Percentiles rank a stretch among this genome's conserved stretches.
These are phyloP conservation scores for Conopomorpha cramerella DNA, from an alignment of 1,140 invertebrate species.

Conservation along the genomic window DNA sequence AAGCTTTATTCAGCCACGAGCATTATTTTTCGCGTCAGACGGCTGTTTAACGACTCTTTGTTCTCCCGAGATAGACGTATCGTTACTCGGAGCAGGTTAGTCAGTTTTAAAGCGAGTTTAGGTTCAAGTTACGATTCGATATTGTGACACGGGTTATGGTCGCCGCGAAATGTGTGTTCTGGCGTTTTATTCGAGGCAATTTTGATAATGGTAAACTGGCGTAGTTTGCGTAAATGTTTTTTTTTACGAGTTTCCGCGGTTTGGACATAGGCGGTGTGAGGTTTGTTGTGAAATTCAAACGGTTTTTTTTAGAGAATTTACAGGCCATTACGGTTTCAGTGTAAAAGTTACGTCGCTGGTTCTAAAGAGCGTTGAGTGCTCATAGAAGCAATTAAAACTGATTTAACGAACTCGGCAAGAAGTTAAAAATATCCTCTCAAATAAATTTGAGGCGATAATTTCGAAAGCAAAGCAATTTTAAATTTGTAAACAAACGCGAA, in stretches of 20 bases:
- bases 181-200: slow-evolving; percentile 43
- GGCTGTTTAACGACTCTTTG: slow-evolving; percentile 45
- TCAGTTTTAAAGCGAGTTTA: slow-evolving; percentile 27
- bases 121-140: slow-evolving; percentile 18
- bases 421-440: too few relatives aligned
- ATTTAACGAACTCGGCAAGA: too few relatives aligned
- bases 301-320: too few relatives aligned
- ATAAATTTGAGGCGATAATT: too few relatives aligned
- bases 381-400: too few relatives aligned
- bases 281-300: too few relatives aligned
- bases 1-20: not conserved
- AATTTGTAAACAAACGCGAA: too few relatives aligned
- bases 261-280: slow-evolving; percentile 31
- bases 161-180: slow-evolving; percentile 11
- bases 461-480: too few relatives aligned
- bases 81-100: slow-evolving; percentile 8
- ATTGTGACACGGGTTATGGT: slow-evolving; percentile 21
- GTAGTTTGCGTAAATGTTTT: slow-evolving; percentile 25
- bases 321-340: too few relatives aligned
- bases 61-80: slow-evolving; percentile 23
- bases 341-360: too few relatives aligned
- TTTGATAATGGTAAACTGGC: slow-evolving; percentile 30
- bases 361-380: too few relatives aligned
- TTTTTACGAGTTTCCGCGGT: slow-evolving; percentile 31
- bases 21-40: slow-evolving; percentile 5